Evolutionary conservation across 2,113 vertebrate species (phyloP).

Genomic region (Microcebus lehilahytsara): DNA sequence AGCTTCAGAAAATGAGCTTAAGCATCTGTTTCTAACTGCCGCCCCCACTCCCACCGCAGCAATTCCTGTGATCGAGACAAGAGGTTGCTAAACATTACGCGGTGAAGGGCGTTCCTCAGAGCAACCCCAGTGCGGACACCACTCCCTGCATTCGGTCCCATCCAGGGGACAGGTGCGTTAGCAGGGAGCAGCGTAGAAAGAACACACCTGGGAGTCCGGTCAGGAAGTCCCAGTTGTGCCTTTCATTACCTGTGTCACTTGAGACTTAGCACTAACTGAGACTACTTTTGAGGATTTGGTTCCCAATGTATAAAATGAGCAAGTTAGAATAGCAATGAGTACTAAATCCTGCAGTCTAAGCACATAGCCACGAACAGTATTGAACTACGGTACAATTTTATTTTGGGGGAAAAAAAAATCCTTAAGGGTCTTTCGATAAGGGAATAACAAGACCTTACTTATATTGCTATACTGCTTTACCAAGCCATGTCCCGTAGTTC

Average conservation of each 20-base stretch:
- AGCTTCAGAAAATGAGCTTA: accelerated
- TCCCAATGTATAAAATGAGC: background rate
- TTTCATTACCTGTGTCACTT: accelerated
- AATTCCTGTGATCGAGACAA: accelerated
- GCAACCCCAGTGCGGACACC: accelerated
- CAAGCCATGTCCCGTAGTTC: accelerated
- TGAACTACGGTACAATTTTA: background rate
- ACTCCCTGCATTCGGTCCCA: accelerated
- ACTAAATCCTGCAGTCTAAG: background rate
- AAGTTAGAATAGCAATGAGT: accelerated
- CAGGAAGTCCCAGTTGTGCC: accelerated
- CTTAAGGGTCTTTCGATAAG: no score
- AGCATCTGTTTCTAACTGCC: accelerated
- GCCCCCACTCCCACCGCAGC: accelerated
- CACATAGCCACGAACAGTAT: no score
- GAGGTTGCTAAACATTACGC: accelerated
- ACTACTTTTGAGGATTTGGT: background rate
- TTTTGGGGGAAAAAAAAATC: background rate
- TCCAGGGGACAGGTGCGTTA: accelerated
- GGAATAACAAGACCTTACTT: accelerated
- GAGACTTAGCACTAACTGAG: accelerated
- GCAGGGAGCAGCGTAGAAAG: accelerated
- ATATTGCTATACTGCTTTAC: accelerated
- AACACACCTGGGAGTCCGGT: accelerated
- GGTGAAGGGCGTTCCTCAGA: accelerated